Base-by-base conservation (phyloP, 2,113 vertebrate species). In the Diglossa brunneiventris region DNA sequence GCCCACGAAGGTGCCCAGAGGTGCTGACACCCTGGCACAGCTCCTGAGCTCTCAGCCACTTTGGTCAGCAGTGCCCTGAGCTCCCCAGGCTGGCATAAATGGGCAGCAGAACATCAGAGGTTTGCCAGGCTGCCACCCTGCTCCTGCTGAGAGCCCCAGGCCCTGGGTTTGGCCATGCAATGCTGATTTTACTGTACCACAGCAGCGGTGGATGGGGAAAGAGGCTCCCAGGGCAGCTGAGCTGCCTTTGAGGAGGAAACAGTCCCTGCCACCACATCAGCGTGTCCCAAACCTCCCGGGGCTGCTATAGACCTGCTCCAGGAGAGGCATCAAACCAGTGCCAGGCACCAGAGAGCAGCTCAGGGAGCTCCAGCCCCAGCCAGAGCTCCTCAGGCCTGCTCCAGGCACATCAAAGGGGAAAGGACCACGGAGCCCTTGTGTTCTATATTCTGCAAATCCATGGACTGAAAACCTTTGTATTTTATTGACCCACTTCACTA, bases 341-440 rank as follows among this genome's bases (percentile, higher is more conserved):
- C 11, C 72, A 4, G 28, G 64, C 1, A 47, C 3, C 6, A 22
- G 2, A 1, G 20, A 62, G 68, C 68, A 14, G 46, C 68, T n/a
- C 53, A 0, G 24, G 5, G 31, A 6, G 67, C 37, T 62, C 47
- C 90, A 26, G 63, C 90, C 56, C 69, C 4, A 3, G 61, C 3
- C 6, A 8, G 87, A 42, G n/a, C 50, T 80, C 13, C 2, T 9
- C 35, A 13, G 68, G 30, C 20, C 79, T 9, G 1, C 42, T 3
- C 10, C 41, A 30, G 52, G 15, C 11, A 58, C 10, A 11, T 2
- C 5, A 41, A 3, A n/a, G 4, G 41, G 46, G 52, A 7, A 42
- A 39, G 70, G 64, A 31, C 49, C 26, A 0, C 0, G 7, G 26
- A 30, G 37, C 1, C 3, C 24, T 0, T 3, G 30, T 2, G 9